Percentiles rank a stretch among this genome's conserved stretches.
Conservation (phyloP, 2,888 invertebrate genomes). For the Drosophila acutilabella region DNA sequence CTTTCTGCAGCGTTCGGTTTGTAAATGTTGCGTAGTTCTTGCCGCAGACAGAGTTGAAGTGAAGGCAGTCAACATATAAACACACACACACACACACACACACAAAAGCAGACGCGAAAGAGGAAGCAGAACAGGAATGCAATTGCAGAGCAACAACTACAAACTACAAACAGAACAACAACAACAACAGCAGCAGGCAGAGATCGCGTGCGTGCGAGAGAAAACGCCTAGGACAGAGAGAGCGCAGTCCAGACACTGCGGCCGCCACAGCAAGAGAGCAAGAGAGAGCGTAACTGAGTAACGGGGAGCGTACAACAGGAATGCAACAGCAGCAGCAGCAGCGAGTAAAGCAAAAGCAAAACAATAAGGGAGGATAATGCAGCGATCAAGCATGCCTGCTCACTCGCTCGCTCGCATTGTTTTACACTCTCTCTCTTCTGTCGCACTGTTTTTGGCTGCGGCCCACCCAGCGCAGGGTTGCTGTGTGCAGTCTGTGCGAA, state of each 20-base stretch:
- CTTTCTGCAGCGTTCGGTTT: constrained; percentile 83
- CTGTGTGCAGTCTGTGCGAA: constrained; percentile 8
- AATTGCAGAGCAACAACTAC: constrained; percentile 67
- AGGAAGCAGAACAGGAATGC: constrained; percentile 76
- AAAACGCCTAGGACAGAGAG: constrained; percentile 8
- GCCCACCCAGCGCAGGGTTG: constrained; percentile 49
- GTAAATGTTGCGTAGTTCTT: constrained; percentile 82
- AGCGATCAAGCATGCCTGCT: constrained; percentile 23
- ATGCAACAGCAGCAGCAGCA: constrained; percentile 35
- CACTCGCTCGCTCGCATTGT: neutral
- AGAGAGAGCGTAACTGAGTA: constrained; percentile 43
- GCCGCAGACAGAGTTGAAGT: constrained; percentile 45
- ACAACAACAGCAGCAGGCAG: constrained; percentile 14
- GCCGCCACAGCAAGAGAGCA: constrained; percentile 3
- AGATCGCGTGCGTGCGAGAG: constrained; percentile 13
- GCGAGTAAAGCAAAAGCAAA: constrained; percentile 19
- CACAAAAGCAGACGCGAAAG: constrained; percentile 37
- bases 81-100: constrained; percentile 6
- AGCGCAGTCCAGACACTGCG: neutral
- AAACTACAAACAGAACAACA: constrained; percentile 14
- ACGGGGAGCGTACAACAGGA: constrained; percentile 50
- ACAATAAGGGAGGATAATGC: constrained; percentile 60
- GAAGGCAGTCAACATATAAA: constrained; percentile 20
- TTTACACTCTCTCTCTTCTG: neutral
- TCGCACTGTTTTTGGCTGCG: neutral